A percentile compares a stretch with the other conserved stretches of the same genome.
phyloP scores from a whole-genome alignment of 2,797 vertebrate genomes.

The Poeciliopsis infans region DNA sequence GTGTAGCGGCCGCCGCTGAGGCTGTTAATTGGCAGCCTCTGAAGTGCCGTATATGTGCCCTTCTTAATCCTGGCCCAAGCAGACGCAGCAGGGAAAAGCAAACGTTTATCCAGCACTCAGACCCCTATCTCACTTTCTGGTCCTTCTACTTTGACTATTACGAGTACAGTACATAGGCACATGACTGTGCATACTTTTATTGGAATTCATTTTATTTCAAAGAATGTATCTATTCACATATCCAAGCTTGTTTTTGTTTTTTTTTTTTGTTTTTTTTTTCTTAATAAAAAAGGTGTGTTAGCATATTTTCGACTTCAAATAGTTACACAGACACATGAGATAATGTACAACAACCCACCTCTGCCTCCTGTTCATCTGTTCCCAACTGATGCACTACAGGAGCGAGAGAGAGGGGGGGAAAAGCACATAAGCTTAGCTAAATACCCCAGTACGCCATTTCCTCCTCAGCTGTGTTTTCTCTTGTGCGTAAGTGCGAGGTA shows the following conservation, averaged over 20 bases:
- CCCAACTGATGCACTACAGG: conserved; percentile 66
- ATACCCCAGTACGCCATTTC: conserved; percentile 68
- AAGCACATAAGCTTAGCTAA: conserved; percentile 65
- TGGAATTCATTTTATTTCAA: conserved; percentile 16
- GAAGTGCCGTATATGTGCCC: conserved; percentile 80
- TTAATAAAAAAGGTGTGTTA: neutral
- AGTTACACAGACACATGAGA: conserved; percentile 22
- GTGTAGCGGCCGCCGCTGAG: conserved; percentile 74
- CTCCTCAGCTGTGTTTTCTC: conserved; percentile 71
- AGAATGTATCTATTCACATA: neutral
- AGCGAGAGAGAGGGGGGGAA: conserved; percentile 35
- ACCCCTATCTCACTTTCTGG: conserved; percentile 36
- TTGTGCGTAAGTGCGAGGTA: conserved; percentile 34
- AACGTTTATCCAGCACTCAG: conserved; percentile 75
- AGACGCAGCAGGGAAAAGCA: conserved; percentile 70
- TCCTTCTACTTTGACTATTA: conserved; percentile 23
- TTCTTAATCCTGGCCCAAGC: conserved; percentile 80
- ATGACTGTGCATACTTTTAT: conserved; percentile 13
- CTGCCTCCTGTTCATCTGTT: conserved; percentile 57
- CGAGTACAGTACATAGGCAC: conserved; percentile 15
- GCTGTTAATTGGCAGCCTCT: conserved; percentile 84
- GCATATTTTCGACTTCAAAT: conserved; percentile 30
- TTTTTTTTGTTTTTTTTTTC: neutral
- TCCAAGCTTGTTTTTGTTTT: too few relatives aligned
- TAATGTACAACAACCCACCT: conserved; percentile 45